These are phyloP conservation scores for Chondrilla cf. caribensis DNA, from an alignment of 37 sponge, comb jelly and placozoan species.

Conservation along the genomic window DNA sequence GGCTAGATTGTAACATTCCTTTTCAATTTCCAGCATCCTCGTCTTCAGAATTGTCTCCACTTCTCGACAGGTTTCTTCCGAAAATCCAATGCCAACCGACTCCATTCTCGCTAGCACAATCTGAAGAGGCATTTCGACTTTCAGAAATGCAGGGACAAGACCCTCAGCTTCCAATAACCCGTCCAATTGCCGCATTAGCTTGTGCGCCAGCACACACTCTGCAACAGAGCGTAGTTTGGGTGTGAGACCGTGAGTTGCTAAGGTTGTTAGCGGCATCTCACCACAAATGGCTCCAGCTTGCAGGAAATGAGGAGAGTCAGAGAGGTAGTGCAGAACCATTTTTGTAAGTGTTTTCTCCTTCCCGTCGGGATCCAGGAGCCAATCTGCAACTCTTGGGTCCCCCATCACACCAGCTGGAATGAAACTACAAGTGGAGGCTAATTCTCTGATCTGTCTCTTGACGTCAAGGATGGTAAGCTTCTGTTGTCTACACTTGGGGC, in stretches of 20 bases:
- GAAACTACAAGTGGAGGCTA: conserved; percentile 52
- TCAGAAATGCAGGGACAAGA: conserved; percentile 55
- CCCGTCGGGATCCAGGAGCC: conserved; percentile 88
- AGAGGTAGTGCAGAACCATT: conserved; percentile 73
- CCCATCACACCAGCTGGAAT: conserved; percentile 21
- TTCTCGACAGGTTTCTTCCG: conserved; percentile 44
- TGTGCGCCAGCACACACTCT: conserved; percentile 53
- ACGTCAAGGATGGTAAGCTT: conserved; percentile 62
- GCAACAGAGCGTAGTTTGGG: conserved; percentile 65
- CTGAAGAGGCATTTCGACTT: conserved; percentile 82
- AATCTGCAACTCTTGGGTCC: conserved; percentile 83
- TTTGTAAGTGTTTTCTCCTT: conserved; percentile 67
- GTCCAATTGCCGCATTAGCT: conserved; percentile 66
- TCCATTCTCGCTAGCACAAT: conserved; percentile 78
- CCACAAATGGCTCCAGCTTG: conserved; percentile 21
- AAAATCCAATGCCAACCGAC: conserved; percentile 87
- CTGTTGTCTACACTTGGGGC: background rate
- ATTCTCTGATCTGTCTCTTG: conserved; percentile 67
- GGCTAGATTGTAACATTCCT: conserved; percentile 66
- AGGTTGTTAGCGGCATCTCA: conserved; percentile 46
- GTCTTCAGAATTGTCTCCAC: conserved; percentile 51
- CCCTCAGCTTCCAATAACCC: conserved; percentile 53
- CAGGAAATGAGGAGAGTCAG: conserved; percentile 53
- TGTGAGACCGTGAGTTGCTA: conserved; percentile 60
- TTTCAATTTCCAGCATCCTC: conserved; percentile 59